Evolutionary conservation across 2,113 vertebrate species (phyloP).

Genomic region (Gavialis gangeticus): DNA sequence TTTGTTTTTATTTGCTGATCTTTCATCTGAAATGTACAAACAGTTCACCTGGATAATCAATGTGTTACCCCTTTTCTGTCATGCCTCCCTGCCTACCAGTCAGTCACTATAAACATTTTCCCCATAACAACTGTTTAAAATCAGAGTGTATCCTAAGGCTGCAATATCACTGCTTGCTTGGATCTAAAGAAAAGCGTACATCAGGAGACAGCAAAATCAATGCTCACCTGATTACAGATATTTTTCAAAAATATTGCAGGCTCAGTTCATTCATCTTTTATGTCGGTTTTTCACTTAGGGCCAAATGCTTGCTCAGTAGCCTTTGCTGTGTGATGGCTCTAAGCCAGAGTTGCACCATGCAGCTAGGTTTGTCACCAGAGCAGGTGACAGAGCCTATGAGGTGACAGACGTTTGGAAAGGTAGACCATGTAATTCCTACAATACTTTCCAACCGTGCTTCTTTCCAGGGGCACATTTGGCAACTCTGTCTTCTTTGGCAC

Average conservation of each 20-base stretch:
- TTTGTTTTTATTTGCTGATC: slow-evolving; percentile 37
- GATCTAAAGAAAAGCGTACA: slow-evolving; percentile 17
- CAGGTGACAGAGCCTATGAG: neutral
- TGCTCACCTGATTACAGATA: slow-evolving; percentile 44
- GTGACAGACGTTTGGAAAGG: neutral
- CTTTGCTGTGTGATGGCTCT: neutral
- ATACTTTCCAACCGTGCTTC: neutral
- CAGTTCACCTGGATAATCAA: neutral
- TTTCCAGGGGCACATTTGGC: neutral
- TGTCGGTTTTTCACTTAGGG: neutral
- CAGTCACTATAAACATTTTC: neutral
- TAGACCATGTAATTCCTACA: neutral
- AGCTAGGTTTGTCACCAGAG: neutral
- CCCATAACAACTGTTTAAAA: neutral
- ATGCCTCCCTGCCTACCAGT: slow-evolving; percentile 9
- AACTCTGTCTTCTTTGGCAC: neutral
- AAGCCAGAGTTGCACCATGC: neutral
- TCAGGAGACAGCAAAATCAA: slow-evolving; percentile 56
- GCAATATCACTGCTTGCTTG: neutral
- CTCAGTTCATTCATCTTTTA: neutral
- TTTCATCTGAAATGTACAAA: slow-evolving; percentile 23
- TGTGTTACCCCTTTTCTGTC: neutral
- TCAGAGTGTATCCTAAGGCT: neutral
- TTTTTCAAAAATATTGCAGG: slow-evolving; percentile 35
- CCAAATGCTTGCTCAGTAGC: neutral